Percentiles rank a stretch among this genome's conserved stretches.
These are phyloP conservation scores for Toxotes chatareus DNA, from an alignment of 2,113 vertebrate species.

Conservation along the genomic window DNA sequence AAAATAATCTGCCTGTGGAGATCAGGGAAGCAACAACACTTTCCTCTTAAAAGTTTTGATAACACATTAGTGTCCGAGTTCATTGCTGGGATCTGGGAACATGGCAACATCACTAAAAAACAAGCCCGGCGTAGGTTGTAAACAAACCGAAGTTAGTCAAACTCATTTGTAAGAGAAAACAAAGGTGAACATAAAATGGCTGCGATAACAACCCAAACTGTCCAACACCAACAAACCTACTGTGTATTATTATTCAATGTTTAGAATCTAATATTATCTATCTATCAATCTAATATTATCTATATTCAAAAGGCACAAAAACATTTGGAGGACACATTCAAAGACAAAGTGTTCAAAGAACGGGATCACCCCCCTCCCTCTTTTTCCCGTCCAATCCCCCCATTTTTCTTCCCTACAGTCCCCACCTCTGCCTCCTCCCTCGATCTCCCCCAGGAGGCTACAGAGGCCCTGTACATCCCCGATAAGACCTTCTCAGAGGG, in stretches of 20 bases:
- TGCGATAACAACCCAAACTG: too few relatives aligned
- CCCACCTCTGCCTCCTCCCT: conserved; percentile 66
- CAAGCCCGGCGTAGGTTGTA: too few relatives aligned
- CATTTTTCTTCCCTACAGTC: conserved; percentile 24
- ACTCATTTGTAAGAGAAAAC: too few relatives aligned
- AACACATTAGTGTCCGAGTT: too few relatives aligned
- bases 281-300: conserved; percentile 8
- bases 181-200: neutral
- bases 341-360: conserved; percentile 60
- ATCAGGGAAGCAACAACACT: too few relatives aligned
- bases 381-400: conserved; percentile 5
- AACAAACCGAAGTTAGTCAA: too few relatives aligned
- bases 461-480: conserved; percentile 78
- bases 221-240: too few relatives aligned
- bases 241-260: too few relatives aligned
- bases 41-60: too few relatives aligned
- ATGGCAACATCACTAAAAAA: neutral
- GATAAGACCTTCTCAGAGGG: conserved; percentile 81
- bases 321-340: conserved; percentile 74
- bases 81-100: neutral
- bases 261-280: neutral
- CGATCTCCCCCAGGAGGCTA: conserved; percentile 77
- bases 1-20: too few relatives aligned
- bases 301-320: conserved; percentile 37
- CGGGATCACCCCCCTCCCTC: conserved; percentile 13